Conservation (phyloP, 2,888 invertebrate species). For the Drosophila ustulata region DNA sequence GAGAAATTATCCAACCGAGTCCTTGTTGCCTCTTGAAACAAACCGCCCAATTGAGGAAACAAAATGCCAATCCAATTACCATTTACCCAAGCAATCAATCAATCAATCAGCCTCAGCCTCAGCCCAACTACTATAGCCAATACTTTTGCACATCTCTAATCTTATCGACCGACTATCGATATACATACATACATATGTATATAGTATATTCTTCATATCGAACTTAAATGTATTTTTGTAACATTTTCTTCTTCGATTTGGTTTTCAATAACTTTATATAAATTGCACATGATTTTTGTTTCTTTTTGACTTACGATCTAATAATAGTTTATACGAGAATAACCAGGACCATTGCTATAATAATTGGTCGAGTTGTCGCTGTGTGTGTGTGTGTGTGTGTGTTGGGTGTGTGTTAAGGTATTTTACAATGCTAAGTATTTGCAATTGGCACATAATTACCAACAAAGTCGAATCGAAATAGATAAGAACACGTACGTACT, state of each 20-base stretch:
- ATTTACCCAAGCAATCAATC: slow-evolving; percentile 12
- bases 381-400: slow-evolving; percentile 15
- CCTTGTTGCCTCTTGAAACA: slow-evolving; percentile 46
- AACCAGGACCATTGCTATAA: slow-evolving; percentile 31
- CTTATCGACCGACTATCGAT: slow-evolving; percentile 6
- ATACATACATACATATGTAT: too few species aligned
- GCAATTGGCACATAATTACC: slow-evolving; percentile 73
- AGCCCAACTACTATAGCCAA: slow-evolving; percentile 21
- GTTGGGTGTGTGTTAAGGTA: slow-evolving; percentile 13
- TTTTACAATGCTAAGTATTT: slow-evolving; percentile 38
- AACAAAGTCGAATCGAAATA: slow-evolving; percentile 46
- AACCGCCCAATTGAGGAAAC: slow-evolving; percentile 40
- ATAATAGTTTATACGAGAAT: slow-evolving; percentile 15
- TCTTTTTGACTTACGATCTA: slow-evolving; percentile 32
- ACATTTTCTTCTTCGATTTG: slow-evolving; percentile 1
- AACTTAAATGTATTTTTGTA: slow-evolving; percentile 11
- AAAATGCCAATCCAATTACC: slow-evolving; percentile 35
- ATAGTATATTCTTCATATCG: slow-evolving; percentile 1
- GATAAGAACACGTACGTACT: slow-evolving; percentile 10
- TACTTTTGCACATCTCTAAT: slow-evolving; percentile 14
- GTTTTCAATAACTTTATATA: slow-evolving; percentile 34
- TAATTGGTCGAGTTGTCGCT: slow-evolving; percentile 47
- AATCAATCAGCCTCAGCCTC: slow-evolving; percentile 6
- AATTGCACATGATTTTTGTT: slow-evolving; percentile 65
- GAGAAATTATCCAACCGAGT: slow-evolving; percentile 74